Percentiles rank a stretch among this genome's conserved stretches.
Evolutionary conservation across 2,113 vertebrate species (phyloP).

Genomic region (Manacus vitellinus): DNA sequence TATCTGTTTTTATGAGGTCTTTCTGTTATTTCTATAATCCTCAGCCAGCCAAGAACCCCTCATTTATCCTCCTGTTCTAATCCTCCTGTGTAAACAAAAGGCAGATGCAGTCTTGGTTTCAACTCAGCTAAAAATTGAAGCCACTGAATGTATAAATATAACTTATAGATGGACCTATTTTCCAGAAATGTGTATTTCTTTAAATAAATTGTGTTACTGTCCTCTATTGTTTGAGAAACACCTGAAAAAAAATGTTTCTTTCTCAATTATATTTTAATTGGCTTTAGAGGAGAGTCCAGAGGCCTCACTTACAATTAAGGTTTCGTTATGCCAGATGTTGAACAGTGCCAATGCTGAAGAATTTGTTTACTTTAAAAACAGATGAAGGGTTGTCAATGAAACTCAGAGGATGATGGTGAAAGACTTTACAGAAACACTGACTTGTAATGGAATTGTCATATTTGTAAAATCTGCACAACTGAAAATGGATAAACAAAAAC

Average conservation of each 20-base stretch:
- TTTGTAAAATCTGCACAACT: background rate
- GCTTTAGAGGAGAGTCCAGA: background rate
- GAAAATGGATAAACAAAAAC: background rate
- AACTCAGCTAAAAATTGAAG: background rate
- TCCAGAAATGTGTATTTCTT: background rate
- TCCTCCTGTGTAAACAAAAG: slow-evolving; percentile 48
- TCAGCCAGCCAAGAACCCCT: slow-evolving; percentile 39
- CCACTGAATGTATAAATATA: background rate
- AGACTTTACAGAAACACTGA: background rate
- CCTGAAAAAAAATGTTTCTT: background rate
- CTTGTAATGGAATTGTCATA: background rate
- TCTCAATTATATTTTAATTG: background rate
- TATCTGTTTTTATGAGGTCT: slow-evolving; percentile 64
- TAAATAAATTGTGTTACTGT: background rate
- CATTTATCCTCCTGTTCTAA: slow-evolving; percentile 43
- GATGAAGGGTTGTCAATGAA: background rate
- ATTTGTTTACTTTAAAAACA: background rate
- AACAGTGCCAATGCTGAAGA: background rate
- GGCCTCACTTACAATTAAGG: background rate
- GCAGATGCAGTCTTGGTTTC: background rate
- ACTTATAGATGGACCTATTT: background rate
- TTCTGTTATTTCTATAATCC: slow-evolving; percentile 67
- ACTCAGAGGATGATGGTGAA: background rate
- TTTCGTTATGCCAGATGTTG: background rate
- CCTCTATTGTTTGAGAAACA: background rate